A percentile compares a stretch with the other conserved stretches of the same genome.
Conservation (phyloP, 2,113 vertebrate species). For the Anoplopoma fimbria region DNA sequence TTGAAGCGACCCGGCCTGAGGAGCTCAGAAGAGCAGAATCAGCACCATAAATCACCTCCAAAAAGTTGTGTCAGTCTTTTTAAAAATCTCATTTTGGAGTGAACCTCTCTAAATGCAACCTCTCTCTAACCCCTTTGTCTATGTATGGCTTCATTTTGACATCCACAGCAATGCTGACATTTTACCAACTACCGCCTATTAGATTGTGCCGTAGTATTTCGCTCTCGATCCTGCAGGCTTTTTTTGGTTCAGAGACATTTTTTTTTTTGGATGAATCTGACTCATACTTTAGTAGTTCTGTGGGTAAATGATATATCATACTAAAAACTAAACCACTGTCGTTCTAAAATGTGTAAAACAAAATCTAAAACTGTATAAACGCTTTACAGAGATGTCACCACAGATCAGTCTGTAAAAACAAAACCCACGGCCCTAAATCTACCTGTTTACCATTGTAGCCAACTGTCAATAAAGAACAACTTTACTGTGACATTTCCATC, state of each 20-base stretch:
- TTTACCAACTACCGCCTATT: neutral
- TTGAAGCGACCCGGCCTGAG: constrained; percentile 47
- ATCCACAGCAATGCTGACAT: neutral
- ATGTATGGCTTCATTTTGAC: neutral
- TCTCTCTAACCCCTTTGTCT: neutral
- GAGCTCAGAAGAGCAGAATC: constrained; percentile 50
- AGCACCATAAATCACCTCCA: constrained; percentile 56
- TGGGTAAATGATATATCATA: neutral
- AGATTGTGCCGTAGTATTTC: neutral
- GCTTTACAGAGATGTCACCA: neutral
- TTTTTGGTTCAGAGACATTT: neutral
- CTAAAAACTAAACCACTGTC: neutral
- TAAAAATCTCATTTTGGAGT: constrained; percentile 23
- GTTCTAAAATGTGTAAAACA: neutral
- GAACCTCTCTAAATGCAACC: neutral
- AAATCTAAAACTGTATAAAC: neutral
- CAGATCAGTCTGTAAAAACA: neutral
- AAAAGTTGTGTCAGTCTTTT: constrained; percentile 40
- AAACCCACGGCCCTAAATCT: constrained; percentile 11
- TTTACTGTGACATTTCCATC: constrained; percentile 8
- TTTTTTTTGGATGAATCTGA: neutral
- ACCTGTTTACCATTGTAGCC: neutral
- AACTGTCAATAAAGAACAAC: constrained; percentile 4
- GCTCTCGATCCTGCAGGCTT: neutral
- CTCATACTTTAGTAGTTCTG: neutral